phyloP scores from a whole-genome alignment of 2,888 invertebrate species.

The Lepeophtheirus nordmannii region DNA sequence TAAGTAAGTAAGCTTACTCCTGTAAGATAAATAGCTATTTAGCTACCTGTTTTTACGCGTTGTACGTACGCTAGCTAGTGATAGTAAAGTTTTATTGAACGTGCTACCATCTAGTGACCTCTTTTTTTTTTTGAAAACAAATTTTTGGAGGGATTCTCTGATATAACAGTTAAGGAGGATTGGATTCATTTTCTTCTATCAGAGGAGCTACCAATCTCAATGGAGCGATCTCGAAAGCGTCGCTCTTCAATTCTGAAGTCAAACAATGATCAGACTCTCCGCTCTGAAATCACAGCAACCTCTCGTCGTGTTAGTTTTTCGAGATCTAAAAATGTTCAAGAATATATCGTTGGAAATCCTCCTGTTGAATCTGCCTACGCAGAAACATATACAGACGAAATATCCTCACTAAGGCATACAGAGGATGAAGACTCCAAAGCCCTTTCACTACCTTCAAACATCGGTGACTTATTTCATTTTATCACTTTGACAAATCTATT shows the following conservation, averaged over 20 bases:
- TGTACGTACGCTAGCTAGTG: too few relatives aligned
- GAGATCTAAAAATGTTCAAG: background rate
- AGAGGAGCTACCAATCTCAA: too few relatives aligned
- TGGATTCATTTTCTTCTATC: too few relatives aligned
- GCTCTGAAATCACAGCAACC: background rate
- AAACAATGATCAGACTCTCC: background rate
- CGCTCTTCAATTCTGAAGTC: background rate
- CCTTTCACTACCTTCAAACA: background rate
- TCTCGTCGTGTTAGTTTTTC: conserved; percentile 1
- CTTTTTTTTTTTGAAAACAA: too few relatives aligned
- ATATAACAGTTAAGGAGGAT: too few relatives aligned
- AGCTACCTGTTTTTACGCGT: too few relatives aligned
- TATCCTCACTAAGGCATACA: background rate
- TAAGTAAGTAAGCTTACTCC: too few relatives aligned
- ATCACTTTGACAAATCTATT: too few relatives aligned
- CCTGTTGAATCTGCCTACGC: background rate
- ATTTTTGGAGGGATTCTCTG: too few relatives aligned
- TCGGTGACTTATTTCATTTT: background rate
- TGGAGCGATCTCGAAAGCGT: background rate
- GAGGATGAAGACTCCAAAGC: background rate
- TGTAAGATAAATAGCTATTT: too few relatives aligned
- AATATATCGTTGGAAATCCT: conserved; percentile 1
- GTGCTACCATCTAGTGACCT: too few relatives aligned
- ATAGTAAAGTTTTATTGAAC: too few relatives aligned
- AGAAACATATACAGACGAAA: background rate